Base-by-base conservation (phyloP, 2,888 invertebrate species). In the Drosophila paramelanica region DNA sequence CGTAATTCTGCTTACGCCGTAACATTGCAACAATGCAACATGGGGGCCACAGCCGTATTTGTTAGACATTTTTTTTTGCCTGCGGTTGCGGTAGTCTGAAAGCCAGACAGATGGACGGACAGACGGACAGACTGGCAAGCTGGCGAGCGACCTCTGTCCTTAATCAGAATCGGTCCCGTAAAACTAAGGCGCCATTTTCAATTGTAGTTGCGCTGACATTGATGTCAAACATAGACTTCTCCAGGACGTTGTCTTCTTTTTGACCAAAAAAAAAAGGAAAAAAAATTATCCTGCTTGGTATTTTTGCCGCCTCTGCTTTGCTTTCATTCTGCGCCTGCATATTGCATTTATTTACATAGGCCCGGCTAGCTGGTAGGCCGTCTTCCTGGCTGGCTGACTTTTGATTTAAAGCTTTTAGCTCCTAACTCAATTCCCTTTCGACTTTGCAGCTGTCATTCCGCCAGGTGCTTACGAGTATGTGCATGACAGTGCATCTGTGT, bases 1-100 rank as follows among this genome's bases (percentile, higher is more conserved):
- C 89, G 89, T 89, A 90, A 84, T 89, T 89, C 79, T 88, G 88
- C 87, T 83, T 83, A 88, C 90, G 87, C 77, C 68, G 79, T 79
- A 71, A 60, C 75, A 83, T 74, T 76, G 81, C 74, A 78, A 81
- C 86, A 77, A 70, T 72, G 74, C 73, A 23, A 23, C 23, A 65
- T 42, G 60, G 70, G 53, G 43, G 50, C 59, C 52, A 59, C 52
- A 55, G 47, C 46, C 65, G 80, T 74, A 71, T 86, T 82, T 86
- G 73, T 78, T 80, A 67, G 70, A 59, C 51, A 17, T 17, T 64
- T 58, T 69, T 65, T 74, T 73, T 64, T 27, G 57, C 43, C 61
- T 84, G 83, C 62, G 86, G 83, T 80, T 83, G 79, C 77, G 84
- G 81, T 70, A 60, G 79, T 76, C 72, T 79, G 75, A 43, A 56